Evolutionary conservation across 2,797 vertebrate species (phyloP).

Genomic region (Ceyx erithaca): DNA sequence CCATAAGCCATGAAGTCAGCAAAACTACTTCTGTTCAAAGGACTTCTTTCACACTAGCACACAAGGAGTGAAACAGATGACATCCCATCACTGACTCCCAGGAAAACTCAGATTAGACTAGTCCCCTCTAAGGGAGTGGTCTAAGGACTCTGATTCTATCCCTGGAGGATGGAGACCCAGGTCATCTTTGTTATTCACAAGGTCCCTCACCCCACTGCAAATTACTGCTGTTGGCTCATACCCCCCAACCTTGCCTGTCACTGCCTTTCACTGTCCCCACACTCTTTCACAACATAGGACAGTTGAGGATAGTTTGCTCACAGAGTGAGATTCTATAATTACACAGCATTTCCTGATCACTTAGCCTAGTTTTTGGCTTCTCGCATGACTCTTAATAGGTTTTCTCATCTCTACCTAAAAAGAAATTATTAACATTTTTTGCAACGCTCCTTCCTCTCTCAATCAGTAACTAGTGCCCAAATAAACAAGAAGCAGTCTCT

Average conservation of each 20-base stretch:
- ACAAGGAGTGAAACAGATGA: neutral
- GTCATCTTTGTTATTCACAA: neutral
- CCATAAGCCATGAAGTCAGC: neutral
- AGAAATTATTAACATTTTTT: neutral
- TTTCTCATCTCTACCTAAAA: neutral
- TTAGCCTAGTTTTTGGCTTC: neutral
- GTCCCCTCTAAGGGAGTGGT: neutral
- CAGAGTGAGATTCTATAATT: neutral
- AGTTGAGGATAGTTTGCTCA: neutral
- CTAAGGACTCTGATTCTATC: neutral
- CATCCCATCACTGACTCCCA: neutral
- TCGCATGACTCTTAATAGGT: neutral
- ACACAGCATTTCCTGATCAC: neutral
- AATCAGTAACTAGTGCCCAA: neutral
- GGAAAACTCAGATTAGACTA: neutral
- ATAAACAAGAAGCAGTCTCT: neutral
- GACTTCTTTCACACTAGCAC: neutral
- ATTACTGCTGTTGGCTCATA: neutral
- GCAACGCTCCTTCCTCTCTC: neutral
- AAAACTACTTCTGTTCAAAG: neutral
- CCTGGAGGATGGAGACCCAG: neutral
- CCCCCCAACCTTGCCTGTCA: neutral
- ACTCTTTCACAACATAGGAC: neutral
- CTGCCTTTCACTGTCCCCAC: neutral
- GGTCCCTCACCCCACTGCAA: neutral